Evolutionary conservation across 1,140 invertebrate species (phyloP).

Genomic region (Pogonognathellus flavescens): DNA sequence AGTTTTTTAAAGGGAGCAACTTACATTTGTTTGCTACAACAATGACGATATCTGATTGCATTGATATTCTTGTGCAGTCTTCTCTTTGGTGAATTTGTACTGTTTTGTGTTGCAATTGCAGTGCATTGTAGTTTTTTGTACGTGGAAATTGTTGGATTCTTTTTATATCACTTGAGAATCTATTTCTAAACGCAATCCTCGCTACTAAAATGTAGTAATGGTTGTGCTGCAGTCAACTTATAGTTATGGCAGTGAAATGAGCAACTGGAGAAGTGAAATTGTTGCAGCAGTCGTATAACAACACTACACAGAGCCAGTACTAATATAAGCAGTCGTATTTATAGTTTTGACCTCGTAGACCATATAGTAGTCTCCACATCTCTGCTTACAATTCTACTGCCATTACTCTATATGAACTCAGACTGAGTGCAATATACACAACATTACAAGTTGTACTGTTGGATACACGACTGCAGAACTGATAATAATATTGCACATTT

Average conservation of each 20-base stretch:
- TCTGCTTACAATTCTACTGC: not conserved
- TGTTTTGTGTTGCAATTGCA: not conserved
- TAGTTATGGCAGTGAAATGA: not conserved
- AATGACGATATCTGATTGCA: not conserved
- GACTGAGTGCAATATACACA: too few species aligned
- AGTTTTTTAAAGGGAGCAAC: not conserved
- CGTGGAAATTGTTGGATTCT: not conserved
- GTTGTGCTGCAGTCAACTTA: not conserved
- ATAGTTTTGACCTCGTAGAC: conserved; percentile 11
- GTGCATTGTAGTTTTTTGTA: conserved; percentile 9
- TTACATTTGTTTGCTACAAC: not conserved
- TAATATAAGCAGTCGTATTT: not conserved
- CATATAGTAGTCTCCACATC: not conserved
- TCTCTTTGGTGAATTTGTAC: not conserved
- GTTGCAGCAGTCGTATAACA: not conserved
- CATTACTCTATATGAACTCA: not conserved
- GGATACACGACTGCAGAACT: too few species aligned
- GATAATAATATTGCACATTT: too few species aligned
- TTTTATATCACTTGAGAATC: not conserved
- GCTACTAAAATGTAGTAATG: not conserved
- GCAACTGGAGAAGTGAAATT: conserved; percentile 14
- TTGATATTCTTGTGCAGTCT: conserved; percentile 19
- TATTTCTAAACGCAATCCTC: too few species aligned
- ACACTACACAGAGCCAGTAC: too few species aligned
- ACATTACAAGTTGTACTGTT: too few species aligned